Evolutionary conservation across 2,113 vertebrate genomes (phyloP).

Genomic region (Ellobius talpinus): DNA sequence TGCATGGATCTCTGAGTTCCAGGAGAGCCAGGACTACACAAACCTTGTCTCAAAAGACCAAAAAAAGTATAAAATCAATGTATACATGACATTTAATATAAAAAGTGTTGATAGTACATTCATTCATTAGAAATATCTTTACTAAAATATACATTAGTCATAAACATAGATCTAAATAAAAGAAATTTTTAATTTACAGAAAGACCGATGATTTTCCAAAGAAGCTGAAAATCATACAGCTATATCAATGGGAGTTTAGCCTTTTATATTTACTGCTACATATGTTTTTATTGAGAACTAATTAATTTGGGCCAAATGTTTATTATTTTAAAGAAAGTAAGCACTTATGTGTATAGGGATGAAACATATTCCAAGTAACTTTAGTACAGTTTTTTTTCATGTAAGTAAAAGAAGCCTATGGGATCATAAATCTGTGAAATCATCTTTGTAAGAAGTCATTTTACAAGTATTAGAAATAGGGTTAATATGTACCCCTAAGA

Average conservation of each 20-base stretch:
- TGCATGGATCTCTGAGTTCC: not conserved
- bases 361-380: conserved; percentile 12
- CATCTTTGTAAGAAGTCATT: conserved; percentile 2
- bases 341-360: not conserved
- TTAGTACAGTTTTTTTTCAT: conserved; percentile 31
- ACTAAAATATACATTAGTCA: conserved; percentile 41
- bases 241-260: not conserved
- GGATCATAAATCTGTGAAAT: conserved; percentile 1
- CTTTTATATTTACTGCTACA: not conserved
- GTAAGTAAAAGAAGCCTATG: not conserved
- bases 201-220: conserved; percentile 4
- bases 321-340: conserved; percentile 38
- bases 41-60: not conserved
- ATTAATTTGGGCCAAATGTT: conserved; percentile 23
- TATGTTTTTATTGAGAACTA: conserved; percentile 13
- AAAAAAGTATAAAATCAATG: conserved; percentile 22
- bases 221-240: not conserved
- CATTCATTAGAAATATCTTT: not conserved
- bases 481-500: not conserved
- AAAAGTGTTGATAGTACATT: conserved; percentile 43
- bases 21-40: not conserved
- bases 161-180: conserved; percentile 35
- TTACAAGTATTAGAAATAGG: conserved; percentile 28
- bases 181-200: conserved; percentile 31
- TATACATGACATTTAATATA: conserved; percentile 33